phyloP scores from a whole-genome alignment of 2,113 vertebrate genomes.

The Sphyrna mokarran region DNA sequence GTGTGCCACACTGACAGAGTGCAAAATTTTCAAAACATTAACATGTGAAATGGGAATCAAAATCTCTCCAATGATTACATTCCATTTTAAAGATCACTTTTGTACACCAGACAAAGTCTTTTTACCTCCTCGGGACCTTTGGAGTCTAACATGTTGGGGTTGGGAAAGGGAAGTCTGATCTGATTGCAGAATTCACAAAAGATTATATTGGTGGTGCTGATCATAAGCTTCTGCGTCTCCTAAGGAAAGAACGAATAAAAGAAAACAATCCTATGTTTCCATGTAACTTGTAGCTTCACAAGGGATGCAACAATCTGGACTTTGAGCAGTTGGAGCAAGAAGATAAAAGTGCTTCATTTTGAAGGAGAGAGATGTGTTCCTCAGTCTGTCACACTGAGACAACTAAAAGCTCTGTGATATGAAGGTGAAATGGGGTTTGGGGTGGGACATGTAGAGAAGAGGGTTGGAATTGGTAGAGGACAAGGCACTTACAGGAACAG shows the following conservation, averaged over 20 bases:
- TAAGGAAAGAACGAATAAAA: not conserved
- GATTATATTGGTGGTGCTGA: not conserved
- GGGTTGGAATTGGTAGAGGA: not conserved
- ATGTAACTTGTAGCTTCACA: not conserved
- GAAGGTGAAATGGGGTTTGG: not conserved
- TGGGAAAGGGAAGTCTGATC: slow-evolving; percentile 43
- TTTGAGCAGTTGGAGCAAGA: not conserved
- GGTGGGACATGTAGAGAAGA: not conserved
- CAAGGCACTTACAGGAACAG: not conserved
- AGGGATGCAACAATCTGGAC: not conserved
- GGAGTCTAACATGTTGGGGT: slow-evolving; percentile 39
- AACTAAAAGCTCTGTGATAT: not conserved
- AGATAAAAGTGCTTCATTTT: not conserved
- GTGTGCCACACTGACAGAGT: not conserved
- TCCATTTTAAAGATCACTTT: not conserved
- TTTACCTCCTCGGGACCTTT: slow-evolving; percentile 42
- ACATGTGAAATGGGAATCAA: not conserved
- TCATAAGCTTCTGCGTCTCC: not conserved
- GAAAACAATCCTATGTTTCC: not conserved
- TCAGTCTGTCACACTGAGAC: not conserved
- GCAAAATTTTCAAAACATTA: too few species aligned
- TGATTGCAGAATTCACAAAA: slow-evolving; percentile 46
- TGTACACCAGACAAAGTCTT: not conserved
- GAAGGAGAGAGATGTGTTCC: not conserved
- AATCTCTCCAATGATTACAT: not conserved